Percentiles rank a stretch among this genome's conserved stretches.
Evolutionary conservation across 2,113 vertebrate species (phyloP).

Genomic region (Oryzias celebensis): DNA sequence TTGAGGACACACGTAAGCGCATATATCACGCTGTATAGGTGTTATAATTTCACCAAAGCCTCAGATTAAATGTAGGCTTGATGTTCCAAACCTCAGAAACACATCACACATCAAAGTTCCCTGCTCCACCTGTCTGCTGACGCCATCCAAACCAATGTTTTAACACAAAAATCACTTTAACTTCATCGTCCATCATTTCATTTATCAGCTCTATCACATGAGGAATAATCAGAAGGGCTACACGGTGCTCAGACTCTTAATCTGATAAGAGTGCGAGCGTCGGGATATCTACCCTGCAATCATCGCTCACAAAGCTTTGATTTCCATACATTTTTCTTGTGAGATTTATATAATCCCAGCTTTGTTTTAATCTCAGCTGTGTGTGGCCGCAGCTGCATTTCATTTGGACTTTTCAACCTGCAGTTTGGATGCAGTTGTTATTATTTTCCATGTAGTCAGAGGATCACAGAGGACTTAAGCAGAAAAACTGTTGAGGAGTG

Average conservation of each 20-base stretch:
- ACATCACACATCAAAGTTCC: too few species aligned
- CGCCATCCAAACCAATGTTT: too few species aligned
- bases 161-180: too few species aligned
- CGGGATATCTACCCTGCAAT: not conserved
- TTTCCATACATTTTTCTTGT: constrained; percentile 7
- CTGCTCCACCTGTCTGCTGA: too few species aligned
- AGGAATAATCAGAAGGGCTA: not conserved
- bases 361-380: constrained; percentile 63
- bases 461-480: constrained; percentile 19
- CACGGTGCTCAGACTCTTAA: not conserved
- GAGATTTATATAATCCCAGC: constrained; percentile 55
- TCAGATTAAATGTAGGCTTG: too few species aligned
- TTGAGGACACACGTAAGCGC: too few species aligned
- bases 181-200: too few species aligned
- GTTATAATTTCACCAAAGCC: too few species aligned
- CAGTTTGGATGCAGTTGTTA: constrained; percentile 34
- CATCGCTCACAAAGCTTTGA: not conserved
- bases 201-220: not conserved
- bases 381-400: constrained; percentile 39
- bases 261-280: not conserved
- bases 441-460: constrained; percentile 36
- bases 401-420: constrained; percentile 34
- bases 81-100: too few species aligned
- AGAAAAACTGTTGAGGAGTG: not conserved
- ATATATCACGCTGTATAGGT: too few species aligned